Conservation (phyloP, 1,140 invertebrate species). For the Hormaphis cornu region DNA sequence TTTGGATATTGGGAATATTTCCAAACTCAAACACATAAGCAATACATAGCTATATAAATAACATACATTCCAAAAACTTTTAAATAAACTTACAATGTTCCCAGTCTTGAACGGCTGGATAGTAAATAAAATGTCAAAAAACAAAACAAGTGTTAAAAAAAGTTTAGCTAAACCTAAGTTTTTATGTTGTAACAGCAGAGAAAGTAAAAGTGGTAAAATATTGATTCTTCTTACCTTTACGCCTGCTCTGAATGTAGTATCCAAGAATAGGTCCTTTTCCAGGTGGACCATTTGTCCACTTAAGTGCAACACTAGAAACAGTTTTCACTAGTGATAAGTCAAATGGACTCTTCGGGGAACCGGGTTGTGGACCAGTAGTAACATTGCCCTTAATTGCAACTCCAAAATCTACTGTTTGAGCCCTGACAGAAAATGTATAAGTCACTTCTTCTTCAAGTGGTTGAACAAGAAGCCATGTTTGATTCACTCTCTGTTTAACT, state of each 20-base stretch:
- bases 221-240: slow-evolving; percentile 58
- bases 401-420: slow-evolving; percentile 78
- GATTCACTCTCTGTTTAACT: slow-evolving; percentile 83
- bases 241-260: slow-evolving; percentile 83
- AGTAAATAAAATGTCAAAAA: slow-evolving; percentile 43
- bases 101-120: slow-evolving; percentile 59
- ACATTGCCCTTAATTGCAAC: slow-evolving; percentile 68
- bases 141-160: slow-evolving; percentile 28
- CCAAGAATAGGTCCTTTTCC: slow-evolving; percentile 77
- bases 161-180: background rate
- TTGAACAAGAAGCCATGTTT: slow-evolving; percentile 66
- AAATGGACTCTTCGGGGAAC: slow-evolving; percentile 69
- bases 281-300: slow-evolving; percentile 79
- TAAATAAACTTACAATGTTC: slow-evolving; percentile 55
- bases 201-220: background rate
- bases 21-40: slow-evolving; percentile 17
- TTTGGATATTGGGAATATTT: slow-evolving; percentile 25
- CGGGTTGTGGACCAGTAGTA: slow-evolving; percentile 87
- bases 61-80: slow-evolving; percentile 7
- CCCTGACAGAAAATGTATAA: slow-evolving; percentile 83
- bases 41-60: background rate
- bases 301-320: slow-evolving; percentile 71
- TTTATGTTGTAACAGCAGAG: background rate
- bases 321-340: slow-evolving; percentile 65
- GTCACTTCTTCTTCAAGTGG: slow-evolving; percentile 83